These are phyloP conservation scores for Hyposmocoma kahamanoa DNA, from an alignment of 1,140 invertebrate genomes.

Conservation along the genomic window DNA sequence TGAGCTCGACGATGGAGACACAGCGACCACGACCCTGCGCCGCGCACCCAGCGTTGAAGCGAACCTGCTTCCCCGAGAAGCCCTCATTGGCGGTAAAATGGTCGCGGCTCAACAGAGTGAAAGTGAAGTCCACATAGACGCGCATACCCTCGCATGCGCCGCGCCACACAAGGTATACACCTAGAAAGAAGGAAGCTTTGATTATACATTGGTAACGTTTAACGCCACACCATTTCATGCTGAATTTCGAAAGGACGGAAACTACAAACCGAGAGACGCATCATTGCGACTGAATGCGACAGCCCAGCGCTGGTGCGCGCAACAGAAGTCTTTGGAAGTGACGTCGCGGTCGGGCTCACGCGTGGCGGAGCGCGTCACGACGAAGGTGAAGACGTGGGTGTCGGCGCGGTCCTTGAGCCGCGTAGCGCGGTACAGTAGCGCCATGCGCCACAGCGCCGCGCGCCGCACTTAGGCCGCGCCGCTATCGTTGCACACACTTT, in stretches of 20 bases:
- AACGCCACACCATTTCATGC: too few relatives aligned
- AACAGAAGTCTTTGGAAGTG: conserved; percentile 89
- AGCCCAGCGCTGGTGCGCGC: conserved; percentile 91
- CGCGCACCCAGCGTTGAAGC: conserved; percentile 82
- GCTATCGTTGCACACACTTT: background rate
- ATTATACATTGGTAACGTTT: too few relatives aligned
- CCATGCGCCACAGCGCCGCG: conserved; percentile 76
- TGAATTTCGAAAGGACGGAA: too few relatives aligned
- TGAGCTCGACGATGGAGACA: conserved; percentile 85
- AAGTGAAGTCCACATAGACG: conserved; percentile 88
- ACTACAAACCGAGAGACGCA: conserved; percentile 72
- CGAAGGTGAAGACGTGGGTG: conserved; percentile 90
- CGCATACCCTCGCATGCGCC: conserved; percentile 83
- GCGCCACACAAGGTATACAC: conserved; percentile 87
- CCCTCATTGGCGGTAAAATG: conserved; percentile 90
- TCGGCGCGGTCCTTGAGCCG: conserved; percentile 88
- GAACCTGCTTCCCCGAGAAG: conserved; percentile 84
- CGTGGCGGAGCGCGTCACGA: conserved; percentile 86
- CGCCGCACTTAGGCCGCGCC: conserved; percentile 29
- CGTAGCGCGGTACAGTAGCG: conserved; percentile 88
- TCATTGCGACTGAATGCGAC: conserved; percentile 88
- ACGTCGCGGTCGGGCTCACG: conserved; percentile 87
- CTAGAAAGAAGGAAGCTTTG: conserved; percentile 78
- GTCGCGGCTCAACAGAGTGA: conserved; percentile 88
- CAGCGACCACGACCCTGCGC: conserved; percentile 87